Conservation (phyloP, 1,140 invertebrate genomes). For the Drosophila kanapiae region DNA sequence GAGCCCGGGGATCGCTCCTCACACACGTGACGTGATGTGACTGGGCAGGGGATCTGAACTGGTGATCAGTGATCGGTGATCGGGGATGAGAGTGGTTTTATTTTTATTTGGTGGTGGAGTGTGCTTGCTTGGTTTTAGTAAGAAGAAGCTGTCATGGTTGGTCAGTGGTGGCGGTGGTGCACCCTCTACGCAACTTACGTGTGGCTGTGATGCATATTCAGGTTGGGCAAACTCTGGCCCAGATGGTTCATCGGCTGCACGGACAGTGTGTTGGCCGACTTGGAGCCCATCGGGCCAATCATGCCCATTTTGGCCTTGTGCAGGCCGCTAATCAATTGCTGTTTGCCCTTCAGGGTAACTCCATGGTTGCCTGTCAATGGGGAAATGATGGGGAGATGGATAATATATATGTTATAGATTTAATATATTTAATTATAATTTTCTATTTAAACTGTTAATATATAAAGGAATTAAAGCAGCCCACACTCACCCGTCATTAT, state of each 20-base stretch:
- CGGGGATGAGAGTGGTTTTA: conserved; percentile 28
- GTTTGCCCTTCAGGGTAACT: conserved; percentile 62
- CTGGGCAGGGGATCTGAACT: conserved; percentile 37
- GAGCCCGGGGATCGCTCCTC: conserved; percentile 25
- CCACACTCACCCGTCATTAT: conserved; percentile 63
- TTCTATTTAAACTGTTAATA: no score
- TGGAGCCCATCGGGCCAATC: conserved; percentile 83
- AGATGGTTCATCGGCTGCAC: conserved; percentile 90
- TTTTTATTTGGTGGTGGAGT: conserved; percentile 16
- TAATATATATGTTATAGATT: no score
- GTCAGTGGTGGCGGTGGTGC: conserved; percentile 45
- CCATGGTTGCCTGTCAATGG: conserved; percentile 45
- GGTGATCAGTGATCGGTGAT: conserved; percentile 30
- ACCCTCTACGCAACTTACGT: conserved; percentile 75
- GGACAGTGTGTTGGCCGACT: conserved; percentile 89
- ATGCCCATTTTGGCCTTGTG: conserved; percentile 81
- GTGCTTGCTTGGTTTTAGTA: conserved; percentile 61
- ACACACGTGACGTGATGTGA: conserved; percentile 19
- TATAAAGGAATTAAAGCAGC: no score
- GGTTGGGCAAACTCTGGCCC: conserved; percentile 91
- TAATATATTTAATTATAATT: no score
- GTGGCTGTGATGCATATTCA: conserved; percentile 85
- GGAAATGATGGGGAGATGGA: no score
- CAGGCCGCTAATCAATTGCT: conserved; percentile 68
- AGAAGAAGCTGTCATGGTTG: conserved; percentile 63